Evolutionary conservation across 2,888 invertebrate genomes (phyloP).

Genomic region (Dermolepida albohirtum): DNA sequence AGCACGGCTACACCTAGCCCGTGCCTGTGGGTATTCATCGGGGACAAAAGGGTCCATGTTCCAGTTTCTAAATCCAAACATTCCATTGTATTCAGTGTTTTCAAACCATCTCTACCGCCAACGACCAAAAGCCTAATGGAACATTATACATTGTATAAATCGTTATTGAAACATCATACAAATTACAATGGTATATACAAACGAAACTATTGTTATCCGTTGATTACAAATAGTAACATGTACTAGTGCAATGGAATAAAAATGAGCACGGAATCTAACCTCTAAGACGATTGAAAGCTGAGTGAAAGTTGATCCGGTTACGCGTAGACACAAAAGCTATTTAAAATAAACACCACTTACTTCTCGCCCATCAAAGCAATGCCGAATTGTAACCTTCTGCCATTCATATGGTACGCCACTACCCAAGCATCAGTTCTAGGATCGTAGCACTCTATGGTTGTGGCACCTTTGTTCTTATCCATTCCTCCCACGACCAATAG

Average conservation of each 20-base stretch:
- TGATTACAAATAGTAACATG: too few species aligned
- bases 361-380: constrained; percentile 87
- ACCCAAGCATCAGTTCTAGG: constrained; percentile 84
- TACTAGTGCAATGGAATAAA: too few species aligned
- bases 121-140: constrained; percentile 77
- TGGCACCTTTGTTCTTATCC: constrained; percentile 93
- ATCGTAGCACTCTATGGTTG: constrained; percentile 91
- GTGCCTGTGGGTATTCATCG: constrained; percentile 92
- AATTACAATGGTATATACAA: too few species aligned
- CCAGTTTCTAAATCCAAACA: constrained; percentile 86
- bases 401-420: constrained; percentile 81
- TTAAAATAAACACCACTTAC: constrained; percentile 50
- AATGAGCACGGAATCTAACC: too few species aligned
- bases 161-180: too few species aligned
- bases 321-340: not conserved
- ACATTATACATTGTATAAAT: not conserved
- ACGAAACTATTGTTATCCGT: too few species aligned
- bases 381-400: constrained; percentile 89
- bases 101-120: constrained; percentile 92
- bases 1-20: constrained; percentile 84
- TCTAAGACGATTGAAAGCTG: too few species aligned
- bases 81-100: constrained; percentile 94
- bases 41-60: constrained; percentile 83
- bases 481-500: constrained; percentile 92
- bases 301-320: too few species aligned